These are phyloP conservation scores for Orestias chungarensis DNA, from an alignment of 2,797 vertebrate species.

Conservation along the genomic window DNA sequence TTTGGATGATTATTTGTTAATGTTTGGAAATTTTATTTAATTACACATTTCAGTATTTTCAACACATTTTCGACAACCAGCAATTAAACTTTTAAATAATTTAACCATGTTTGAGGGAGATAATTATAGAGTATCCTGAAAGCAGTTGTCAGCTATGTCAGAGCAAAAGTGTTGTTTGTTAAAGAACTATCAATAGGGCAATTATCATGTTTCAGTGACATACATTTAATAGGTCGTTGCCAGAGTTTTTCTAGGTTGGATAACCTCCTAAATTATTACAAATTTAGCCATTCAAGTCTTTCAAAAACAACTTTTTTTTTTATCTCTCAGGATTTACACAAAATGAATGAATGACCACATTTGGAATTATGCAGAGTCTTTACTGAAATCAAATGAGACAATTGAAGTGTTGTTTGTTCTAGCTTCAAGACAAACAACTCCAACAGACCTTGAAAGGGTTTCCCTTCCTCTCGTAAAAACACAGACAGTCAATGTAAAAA, in stretches of 20 bases:
- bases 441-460: neutral
- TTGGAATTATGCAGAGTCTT: neutral
- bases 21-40: neutral
- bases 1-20: neutral
- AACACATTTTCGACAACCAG: neutral
- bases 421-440: neutral
- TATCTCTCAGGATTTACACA: neutral
- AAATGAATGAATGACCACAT: neutral
- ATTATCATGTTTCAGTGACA: slow-evolving; percentile 29
- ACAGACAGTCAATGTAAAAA: neutral
- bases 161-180: neutral
- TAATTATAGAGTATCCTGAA: neutral
- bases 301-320: neutral
- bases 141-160: neutral
- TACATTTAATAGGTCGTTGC: neutral
- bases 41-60: neutral
- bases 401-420: neutral
- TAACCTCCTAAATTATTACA: neutral
- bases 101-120: neutral
- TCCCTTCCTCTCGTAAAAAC: neutral
- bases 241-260: neutral
- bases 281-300: neutral
- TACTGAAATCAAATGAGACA: neutral
- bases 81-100: neutral
- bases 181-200: neutral